Percentiles rank a stretch among this genome's conserved stretches.
Conservation (phyloP, 1,140 invertebrate species). For the Diabrotica virgifera region DNA sequence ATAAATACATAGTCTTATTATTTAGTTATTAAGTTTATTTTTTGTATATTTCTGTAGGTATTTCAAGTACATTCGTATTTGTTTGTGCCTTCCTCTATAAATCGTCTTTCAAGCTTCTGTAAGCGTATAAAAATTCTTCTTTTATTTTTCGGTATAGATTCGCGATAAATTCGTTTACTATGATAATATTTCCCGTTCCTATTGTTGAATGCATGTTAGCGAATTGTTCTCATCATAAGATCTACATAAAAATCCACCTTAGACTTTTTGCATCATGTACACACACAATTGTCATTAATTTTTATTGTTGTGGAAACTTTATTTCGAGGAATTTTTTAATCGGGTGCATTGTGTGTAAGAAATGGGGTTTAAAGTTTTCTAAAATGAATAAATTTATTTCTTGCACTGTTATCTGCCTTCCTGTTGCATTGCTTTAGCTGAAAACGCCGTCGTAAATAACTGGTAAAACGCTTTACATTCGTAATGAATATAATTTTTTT, state of each 20-base stretch:
- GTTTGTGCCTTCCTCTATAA: no score
- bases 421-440: constrained; percentile 23
- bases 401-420: constrained; percentile 22
- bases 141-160: no score
- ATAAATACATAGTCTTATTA: no score
- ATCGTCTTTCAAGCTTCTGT: no score
- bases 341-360: constrained; percentile 21
- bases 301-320: constrained; percentile 17
- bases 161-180: no score
- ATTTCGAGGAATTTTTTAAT: constrained; percentile 26
- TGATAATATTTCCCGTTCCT: not conserved
- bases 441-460: constrained; percentile 19
- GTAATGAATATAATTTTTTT: constrained; percentile 19
- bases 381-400: constrained; percentile 23
- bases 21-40: no score
- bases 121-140: no score
- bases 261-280: constrained; percentile 6
- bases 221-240: constrained; percentile 4
- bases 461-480: constrained; percentile 19
- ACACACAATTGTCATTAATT: constrained; percentile 16
- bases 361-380: constrained; percentile 22
- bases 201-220: not conserved
- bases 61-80: no score
- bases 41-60: no score
- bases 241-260: constrained; percentile 13